Conservation (phyloP, 2,113 vertebrate species). For the Falcunculus frontatus region DNA sequence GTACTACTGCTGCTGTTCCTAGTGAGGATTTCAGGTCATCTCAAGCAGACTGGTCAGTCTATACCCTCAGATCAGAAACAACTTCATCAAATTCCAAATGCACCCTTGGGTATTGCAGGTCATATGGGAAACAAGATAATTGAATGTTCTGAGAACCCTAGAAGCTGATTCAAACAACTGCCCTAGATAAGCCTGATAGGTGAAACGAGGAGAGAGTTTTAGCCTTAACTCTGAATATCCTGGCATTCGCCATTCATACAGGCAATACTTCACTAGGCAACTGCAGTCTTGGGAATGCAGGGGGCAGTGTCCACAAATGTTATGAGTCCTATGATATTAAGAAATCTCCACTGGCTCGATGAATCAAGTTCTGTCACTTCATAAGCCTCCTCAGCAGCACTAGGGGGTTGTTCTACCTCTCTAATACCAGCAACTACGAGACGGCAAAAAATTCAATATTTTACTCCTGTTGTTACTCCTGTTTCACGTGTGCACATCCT, state of each 20-base stretch:
- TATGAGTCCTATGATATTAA: neutral
- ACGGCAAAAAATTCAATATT: neutral
- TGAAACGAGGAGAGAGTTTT: neutral
- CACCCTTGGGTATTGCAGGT: conserved; percentile 37
- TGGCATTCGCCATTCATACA: neutral
- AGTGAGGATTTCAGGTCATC: conserved; percentile 28
- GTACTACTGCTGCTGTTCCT: neutral
- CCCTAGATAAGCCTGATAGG: conserved; percentile 49
- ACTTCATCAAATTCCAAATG: conserved; percentile 50
- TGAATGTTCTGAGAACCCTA: conserved; percentile 48
- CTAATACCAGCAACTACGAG: neutral
- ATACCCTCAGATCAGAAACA: conserved; percentile 55
- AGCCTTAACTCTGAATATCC: conserved; percentile 44
- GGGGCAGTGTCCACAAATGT: neutral
- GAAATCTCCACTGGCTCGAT: neutral
- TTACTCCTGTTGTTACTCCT: neutral
- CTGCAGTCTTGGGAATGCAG: neutral
- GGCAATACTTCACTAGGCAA: neutral
- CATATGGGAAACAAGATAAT: conserved; percentile 60
- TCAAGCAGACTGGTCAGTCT: conserved; percentile 48
- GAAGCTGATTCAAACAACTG: conserved; percentile 38
- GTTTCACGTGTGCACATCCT: neutral
- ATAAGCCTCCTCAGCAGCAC: neutral
- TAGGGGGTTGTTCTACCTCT: neutral
- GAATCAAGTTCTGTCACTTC: neutral